Percentiles rank a stretch among this genome's conserved stretches.
phyloP scores from a whole-genome alignment of 1,140 invertebrate species.

The Agrypnia vestita region DNA sequence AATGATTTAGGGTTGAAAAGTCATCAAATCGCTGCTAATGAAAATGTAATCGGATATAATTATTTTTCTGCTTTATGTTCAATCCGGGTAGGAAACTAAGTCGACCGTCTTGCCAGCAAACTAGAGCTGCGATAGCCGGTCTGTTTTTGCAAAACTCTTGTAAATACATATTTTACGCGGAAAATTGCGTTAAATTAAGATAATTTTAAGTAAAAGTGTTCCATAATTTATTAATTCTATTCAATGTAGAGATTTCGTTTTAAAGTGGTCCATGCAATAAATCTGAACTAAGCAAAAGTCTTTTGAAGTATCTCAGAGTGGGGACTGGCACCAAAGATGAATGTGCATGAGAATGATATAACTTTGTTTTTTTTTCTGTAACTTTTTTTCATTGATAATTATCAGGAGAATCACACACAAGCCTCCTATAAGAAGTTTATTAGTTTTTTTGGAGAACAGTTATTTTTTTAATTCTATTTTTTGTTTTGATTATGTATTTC shows the following conservation, averaged over 20 bases:
- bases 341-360: background rate
- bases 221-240: background rate
- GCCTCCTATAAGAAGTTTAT: no score
- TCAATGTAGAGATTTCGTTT: no score
- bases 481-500: no score
- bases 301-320: conserved; percentile 16
- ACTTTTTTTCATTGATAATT: no score
- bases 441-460: no score
- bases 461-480: no score
- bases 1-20: conserved; percentile 53
- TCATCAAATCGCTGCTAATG: conserved; percentile 57
- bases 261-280: background rate
- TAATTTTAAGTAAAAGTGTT: conserved; percentile 49
- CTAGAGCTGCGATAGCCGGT: background rate
- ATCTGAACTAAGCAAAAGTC: background rate
- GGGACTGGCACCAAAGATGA: conserved; percentile 7
- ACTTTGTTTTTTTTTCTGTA: no score
- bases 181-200: conserved; percentile 52
- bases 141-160: conserved; percentile 52
- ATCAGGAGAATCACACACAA: no score
- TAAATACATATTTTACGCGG: conserved; percentile 59
- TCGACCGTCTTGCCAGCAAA: background rate
- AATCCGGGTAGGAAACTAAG: conserved; percentile 14
- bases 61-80: conserved; percentile 11
- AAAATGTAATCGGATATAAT: conserved; percentile 48